Conservation (phyloP, 1,140 invertebrate species). For the Sipha flava region DNA sequence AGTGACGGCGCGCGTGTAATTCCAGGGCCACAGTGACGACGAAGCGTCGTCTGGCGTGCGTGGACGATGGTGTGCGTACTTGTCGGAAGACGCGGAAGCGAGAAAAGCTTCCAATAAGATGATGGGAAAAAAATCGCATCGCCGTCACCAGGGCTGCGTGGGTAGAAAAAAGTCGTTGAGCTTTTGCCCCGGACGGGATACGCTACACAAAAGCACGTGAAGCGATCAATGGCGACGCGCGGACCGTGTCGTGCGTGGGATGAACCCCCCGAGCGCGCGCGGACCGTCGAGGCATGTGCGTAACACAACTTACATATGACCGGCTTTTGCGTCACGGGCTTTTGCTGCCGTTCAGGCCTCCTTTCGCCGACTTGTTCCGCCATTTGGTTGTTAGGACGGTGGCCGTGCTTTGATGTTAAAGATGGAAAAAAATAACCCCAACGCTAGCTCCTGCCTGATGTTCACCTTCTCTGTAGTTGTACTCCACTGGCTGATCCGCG, state of each 20-base stretch:
- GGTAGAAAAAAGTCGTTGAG: too few relatives aligned
- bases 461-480: conserved; percentile 32
- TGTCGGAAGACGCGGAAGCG: too few relatives aligned
- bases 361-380: conserved; percentile 26
- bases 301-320: conserved; percentile 31
- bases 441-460: conserved; percentile 31
- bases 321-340: conserved; percentile 17
- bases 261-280: not conserved
- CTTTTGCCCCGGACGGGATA: not conserved
- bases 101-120: not conserved
- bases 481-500: conserved; percentile 11
- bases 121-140: not conserved
- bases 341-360: conserved; percentile 10
- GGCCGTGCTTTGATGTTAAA: conserved; percentile 29
- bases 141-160: not conserved
- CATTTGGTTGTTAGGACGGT: conserved; percentile 21
- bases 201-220: conserved; percentile 8
- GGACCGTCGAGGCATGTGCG: not conserved
- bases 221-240: conserved; percentile 6
- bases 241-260: not conserved
- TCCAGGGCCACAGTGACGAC: too few relatives aligned
- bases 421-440: conserved; percentile 30
- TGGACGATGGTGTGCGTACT: too few relatives aligned
- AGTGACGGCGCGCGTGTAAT: too few relatives aligned
- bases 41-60: too few relatives aligned